A percentile compares a stretch with the other conserved stretches of the same genome.
These are phyloP conservation scores for Chloroclystis v-ata DNA, from an alignment of 2,888 invertebrate genomes.

Conservation along the genomic window DNA sequence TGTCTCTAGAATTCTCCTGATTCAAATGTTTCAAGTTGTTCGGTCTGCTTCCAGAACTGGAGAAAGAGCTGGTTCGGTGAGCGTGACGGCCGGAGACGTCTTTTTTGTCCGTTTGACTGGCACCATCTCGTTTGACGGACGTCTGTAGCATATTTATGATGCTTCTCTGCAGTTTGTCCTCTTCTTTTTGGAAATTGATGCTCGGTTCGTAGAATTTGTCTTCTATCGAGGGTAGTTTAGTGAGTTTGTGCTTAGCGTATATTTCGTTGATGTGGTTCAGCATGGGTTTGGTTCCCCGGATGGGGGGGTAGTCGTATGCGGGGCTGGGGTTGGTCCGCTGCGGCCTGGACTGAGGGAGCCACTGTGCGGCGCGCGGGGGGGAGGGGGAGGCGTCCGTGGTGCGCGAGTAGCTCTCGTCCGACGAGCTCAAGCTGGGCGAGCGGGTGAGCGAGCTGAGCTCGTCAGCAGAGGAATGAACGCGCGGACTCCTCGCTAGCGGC, in stretches of 20 bases:
- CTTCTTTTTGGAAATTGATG: conserved; percentile 64
- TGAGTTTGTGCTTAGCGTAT: conserved; percentile 63
- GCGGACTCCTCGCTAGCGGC: conserved; percentile 76
- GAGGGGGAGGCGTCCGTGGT: conserved; percentile 85
- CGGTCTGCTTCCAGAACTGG: conserved; percentile 72
- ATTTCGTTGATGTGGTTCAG: conserved; percentile 60
- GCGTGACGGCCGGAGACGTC: conserved; percentile 65
- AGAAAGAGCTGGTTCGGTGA: conserved; percentile 72
- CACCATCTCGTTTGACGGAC: conserved; percentile 80
- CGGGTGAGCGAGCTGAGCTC: conserved; percentile 89
- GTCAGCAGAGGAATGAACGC: conserved; percentile 88
- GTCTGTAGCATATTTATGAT: conserved; percentile 75
- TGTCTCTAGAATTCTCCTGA: conserved; percentile 67
- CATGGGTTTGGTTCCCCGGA: conserved; percentile 62
- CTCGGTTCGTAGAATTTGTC: conserved; percentile 63
- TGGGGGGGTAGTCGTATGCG: conserved; percentile 78
- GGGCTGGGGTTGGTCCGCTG: conserved; percentile 76
- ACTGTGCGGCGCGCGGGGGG: conserved; percentile 76
- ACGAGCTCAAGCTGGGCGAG: conserved; percentile 89
- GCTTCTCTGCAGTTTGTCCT: conserved; percentile 69
- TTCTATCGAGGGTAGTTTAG: conserved; percentile 61
- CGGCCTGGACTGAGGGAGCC: conserved; percentile 66
- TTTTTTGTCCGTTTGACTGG: conserved; percentile 82
- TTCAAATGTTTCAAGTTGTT: conserved; percentile 76
- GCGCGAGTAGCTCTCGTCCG: conserved; percentile 90